Conservation (phyloP, 2,888 invertebrate genomes). For the Autographa pulchrina region DNA sequence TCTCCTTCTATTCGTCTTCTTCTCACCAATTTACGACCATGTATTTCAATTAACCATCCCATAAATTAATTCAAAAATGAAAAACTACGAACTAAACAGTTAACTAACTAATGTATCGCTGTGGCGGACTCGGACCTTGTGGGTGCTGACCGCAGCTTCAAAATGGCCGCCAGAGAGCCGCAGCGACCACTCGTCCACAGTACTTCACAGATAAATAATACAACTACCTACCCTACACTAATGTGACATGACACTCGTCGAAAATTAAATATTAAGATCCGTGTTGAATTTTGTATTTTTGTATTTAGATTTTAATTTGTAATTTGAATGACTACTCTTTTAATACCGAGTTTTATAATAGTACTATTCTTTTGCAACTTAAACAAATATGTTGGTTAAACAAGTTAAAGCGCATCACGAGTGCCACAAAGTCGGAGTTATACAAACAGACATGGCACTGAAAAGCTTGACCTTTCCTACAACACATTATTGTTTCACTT, state of each 20-base stretch:
- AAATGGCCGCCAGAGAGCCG: slow-evolving; percentile 29
- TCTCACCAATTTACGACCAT: too few species aligned
- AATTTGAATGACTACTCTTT: too few species aligned
- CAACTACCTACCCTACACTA: neutral
- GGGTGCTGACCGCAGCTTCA: slow-evolving; percentile 22
- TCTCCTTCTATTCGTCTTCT: too few species aligned
- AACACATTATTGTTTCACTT: neutral
- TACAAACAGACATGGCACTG: neutral
- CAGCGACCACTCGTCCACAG: slow-evolving; percentile 21
- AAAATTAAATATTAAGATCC: neutral
- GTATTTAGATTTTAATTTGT: neutral
- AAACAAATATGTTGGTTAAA: neutral
- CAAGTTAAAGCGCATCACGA: slow-evolving; percentile 4
- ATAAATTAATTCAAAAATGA: neutral
- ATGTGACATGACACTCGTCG: neutral
- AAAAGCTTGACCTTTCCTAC: slow-evolving; percentile 1
- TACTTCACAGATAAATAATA: slow-evolving; percentile 9
- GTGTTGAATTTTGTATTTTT: neutral
- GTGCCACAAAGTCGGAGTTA: neutral
- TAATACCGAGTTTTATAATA: too few species aligned
- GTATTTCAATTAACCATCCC: too few species aligned
- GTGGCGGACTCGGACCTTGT: slow-evolving; percentile 8
- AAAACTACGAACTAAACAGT: neutral
- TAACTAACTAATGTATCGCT: slow-evolving; percentile 14
- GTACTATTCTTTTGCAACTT: too few species aligned